Percentiles rank a stretch among this genome's conserved stretches.
These are phyloP conservation scores for Orthonyx spaldingii DNA, from an alignment of 2,113 vertebrate species.

Conservation along the genomic window DNA sequence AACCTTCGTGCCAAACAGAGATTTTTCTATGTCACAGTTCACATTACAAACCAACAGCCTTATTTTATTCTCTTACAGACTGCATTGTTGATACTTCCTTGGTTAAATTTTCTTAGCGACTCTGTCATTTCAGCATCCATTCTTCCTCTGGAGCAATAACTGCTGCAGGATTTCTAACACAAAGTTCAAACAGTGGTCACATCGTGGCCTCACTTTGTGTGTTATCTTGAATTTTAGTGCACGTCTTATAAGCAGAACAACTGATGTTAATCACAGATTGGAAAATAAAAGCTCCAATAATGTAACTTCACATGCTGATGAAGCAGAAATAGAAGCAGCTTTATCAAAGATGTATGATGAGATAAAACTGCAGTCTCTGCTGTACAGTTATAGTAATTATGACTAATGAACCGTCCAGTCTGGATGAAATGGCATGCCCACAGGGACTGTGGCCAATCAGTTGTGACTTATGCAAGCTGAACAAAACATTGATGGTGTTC, in stretches of 20 bases:
- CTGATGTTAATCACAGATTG: constrained; percentile 74
- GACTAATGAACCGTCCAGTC: constrained; percentile 93
- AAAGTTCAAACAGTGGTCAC: constrained; percentile 72
- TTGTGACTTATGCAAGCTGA: constrained; percentile 81
- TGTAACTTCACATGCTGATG: constrained; percentile 79
- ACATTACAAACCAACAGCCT: background rate
- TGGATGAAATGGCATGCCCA: constrained; percentile 88
- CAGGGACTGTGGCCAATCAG: constrained; percentile 81
- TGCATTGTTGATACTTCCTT: background rate
- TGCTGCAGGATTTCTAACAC: constrained; percentile 14
- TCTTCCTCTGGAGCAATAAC: background rate
- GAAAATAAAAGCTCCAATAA: constrained; percentile 76
- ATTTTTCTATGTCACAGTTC: background rate
- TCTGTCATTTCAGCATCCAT: background rate
- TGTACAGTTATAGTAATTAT: constrained; percentile 85
- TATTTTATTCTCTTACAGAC: background rate
- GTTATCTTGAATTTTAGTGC: constrained; percentile 1
- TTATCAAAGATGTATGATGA: constrained; percentile 81
- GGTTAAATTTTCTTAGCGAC: constrained; percentile 46
- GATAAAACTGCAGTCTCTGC: constrained; percentile 82
- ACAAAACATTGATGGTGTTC: constrained; percentile 75
- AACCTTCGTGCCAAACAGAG: background rate
- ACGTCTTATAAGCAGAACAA: constrained; percentile 61
- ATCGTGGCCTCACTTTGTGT: background rate
- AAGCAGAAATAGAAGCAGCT: constrained; percentile 77